Base-by-base conservation (phyloP, 92 coral and sea anemone genomes). In the Umimayanthus kanabou region DNA sequence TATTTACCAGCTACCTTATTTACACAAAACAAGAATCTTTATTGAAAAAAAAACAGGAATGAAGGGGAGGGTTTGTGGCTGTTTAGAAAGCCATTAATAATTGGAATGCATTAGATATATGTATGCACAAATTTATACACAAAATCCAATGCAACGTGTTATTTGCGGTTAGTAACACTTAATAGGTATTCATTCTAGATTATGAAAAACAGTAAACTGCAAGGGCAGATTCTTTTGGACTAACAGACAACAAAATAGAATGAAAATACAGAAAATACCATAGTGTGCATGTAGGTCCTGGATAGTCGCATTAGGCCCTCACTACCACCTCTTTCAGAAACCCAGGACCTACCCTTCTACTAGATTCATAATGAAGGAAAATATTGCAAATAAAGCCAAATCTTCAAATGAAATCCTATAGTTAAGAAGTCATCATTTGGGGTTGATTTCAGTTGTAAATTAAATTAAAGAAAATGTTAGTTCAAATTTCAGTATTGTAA, bases 381-480 rank as follows among this genome's bases (percentile, higher is more conserved):
- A 53, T 61, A 37, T 40, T 69, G 20, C 8, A 47, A 64, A 39
- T 33, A 37, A 5, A 61, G 40, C 18, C 39, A 5, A 18, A 18
- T 75, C n/a, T 37, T 65, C 4, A 39, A 39, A 39, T 65, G 75
- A 23, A 81, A 80, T 58, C 42, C 29, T 16, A 33, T 14, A 73
- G 77, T 33, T 30, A 73, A 71, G 70, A 26, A 71, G 20, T 33
- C 79, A 75, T 43, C 28, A 14, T 20, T 43, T 77, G 81, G 65
- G 65, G 65, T 9, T 25, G n/a, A 43, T n/a, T 79, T 45, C 45
- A 26, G 25, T 20, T 64, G 75, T 70, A 42, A 65, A 81, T 81
- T 70, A 42, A 65, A 81, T 81, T 37, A 73, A 75, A 81, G 25
- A 30, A 39, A 26, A 65, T 81, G 37, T 37, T 69, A 55, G 30